phyloP scores from a whole-genome alignment of 2,113 vertebrate species.

The Crotalus horridus region DNA sequence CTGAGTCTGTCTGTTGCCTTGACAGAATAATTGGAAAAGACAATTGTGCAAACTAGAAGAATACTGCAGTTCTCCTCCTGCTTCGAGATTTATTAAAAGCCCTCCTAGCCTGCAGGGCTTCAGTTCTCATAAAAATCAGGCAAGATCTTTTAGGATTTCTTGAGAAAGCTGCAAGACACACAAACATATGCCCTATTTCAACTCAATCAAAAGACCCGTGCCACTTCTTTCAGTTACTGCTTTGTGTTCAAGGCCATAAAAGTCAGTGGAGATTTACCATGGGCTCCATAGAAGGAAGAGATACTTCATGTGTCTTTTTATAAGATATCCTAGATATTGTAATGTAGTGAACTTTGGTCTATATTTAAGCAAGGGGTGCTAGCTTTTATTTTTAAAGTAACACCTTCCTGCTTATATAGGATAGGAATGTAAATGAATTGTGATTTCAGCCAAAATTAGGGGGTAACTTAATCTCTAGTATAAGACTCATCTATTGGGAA shows the following conservation, averaged over 20 bases:
- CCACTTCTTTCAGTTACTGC: conserved; percentile 27
- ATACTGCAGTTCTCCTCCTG: conserved; percentile 15
- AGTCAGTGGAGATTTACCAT: conserved; percentile 11
- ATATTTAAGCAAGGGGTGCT: neutral
- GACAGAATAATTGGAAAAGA: conserved; percentile 48
- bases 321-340: neutral
- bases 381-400: neutral
- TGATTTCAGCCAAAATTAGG: neutral
- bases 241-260: neutral
- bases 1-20: conserved; percentile 45
- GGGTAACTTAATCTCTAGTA: too few relatives aligned
- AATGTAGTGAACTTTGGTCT: neutral
- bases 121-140: conserved; percentile 3
- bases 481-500: too few relatives aligned
- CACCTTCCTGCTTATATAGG: neutral
- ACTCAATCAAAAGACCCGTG: neutral
- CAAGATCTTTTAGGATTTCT: conserved; percentile 5
- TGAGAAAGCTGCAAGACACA: conserved; percentile 28
- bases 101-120: conserved; percentile 5
- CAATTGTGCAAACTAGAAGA: conserved; percentile 35
- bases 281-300: neutral
- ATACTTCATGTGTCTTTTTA: neutral
- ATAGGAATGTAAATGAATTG: neutral
- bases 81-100: conserved; percentile 5
- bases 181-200: neutral